Evolutionary conservation across 64 coral and sea anemone species (phyloP), one percentile per base, ranked within the genome.

Genomic region (Catalaphyllia jardinei): DNA sequence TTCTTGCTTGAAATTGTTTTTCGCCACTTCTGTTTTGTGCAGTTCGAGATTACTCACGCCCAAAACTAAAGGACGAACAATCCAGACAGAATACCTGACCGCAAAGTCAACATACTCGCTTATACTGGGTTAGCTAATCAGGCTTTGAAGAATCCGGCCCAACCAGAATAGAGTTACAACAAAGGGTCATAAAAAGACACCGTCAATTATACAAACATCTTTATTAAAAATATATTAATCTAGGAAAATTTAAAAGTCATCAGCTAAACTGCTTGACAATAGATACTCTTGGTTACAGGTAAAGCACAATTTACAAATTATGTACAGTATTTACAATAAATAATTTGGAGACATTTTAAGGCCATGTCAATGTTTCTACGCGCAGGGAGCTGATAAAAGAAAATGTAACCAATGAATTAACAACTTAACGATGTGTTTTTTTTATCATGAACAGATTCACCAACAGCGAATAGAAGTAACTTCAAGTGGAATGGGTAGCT

Each of bases 181-280:
- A 27, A 69, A 69, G 24, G 65, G 65, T 46, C 42, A 46, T 46
- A 46, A 69, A 69, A 69, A 27, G 10, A 69, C n/a, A 62, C 30
- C 1, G 18, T 52, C n/a, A 25, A 71, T 67, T 85, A 71, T 85
- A 71, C 81, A 85, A 85, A 85, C 81, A 71, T 85, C 81, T 85
- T 85, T 85, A 85, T 85, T 85, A 85, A 85, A 85, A 85, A 85
- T 85, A 85, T 85, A 85, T 85, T 85, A 85, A 85, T 85, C 81
- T 85, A 85, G 39, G 81, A 85, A 85, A 85, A 85, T 71, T 83
- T 85, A 85, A 71, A 85, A 71, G 81, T 85, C 81, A 85, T 49
- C 63, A 85, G 81, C 81, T 71, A 71, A 83, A 85, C 81, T 85
- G 81, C 60, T 69, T 49, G 81, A 85, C 81, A 71, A 85, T 85